Base-by-base conservation (phyloP, 2,113 vertebrate genomes). In the Tringa solitaria region DNA sequence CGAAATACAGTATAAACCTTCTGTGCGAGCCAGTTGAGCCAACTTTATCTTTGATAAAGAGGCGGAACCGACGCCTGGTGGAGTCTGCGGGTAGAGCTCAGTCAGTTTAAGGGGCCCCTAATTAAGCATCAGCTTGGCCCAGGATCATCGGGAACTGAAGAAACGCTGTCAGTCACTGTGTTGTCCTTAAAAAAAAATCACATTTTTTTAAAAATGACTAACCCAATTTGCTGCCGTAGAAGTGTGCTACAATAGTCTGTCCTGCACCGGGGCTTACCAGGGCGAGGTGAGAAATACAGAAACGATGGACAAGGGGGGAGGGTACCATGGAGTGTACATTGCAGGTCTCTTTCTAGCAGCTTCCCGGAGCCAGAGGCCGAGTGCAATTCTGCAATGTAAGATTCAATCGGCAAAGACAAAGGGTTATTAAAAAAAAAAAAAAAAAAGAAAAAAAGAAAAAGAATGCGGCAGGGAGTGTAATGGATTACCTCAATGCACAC, bases 1-100 rank as follows among this genome's bases (percentile, higher is more conserved):
- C 93, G 88, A 97, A 98, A 97, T 97, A 98, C 96, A 98, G 96
- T 96, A 95, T 65, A 79, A 94, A 76, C 45, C 84, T 87, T 82
- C 96, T 28, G 74, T 91, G 96, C 39, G 32, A 96, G 95, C 87
- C 19, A 3, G 51, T 14, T 7, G 24, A 63, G 77, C 91, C 85
- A 35, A 21, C 84, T 61, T 60, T 3, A 53, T 70, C 93, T 84
- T 50, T 28, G 80, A 18, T 21, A 17, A 84, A 94, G 84, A 60
- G 68, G 67, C 79, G 4, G 8, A 37, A n/a, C 54, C 80, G 5
- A 75, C 4, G 45, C 48, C 56, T 27, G 51, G 17, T 30, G 63
- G 69, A 91, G 77, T 4, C 83, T 53, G 39, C 0, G 20, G 84
- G 90, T 18, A 94, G 84, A 94, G 85, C 79, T 85, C 74, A 1